Percentiles rank a stretch among this genome's conserved stretches.
These are phyloP conservation scores for Drosophila recens DNA, from an alignment of 2,888 invertebrate genomes.

Conservation along the genomic window DNA sequence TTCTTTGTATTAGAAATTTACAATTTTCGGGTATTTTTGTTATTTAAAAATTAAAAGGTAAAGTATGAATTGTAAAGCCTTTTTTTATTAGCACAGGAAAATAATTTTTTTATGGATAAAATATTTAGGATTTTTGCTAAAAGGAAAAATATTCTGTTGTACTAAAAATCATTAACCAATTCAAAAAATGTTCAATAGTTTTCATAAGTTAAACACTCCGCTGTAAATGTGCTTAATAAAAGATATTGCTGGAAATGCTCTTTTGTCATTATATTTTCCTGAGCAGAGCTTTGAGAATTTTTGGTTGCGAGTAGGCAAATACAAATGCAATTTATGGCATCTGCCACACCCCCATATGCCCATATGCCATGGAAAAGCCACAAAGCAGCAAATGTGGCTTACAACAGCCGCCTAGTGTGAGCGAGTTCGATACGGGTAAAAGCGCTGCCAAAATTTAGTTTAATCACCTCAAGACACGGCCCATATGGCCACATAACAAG, in stretches of 20 bases:
- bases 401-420: constrained; percentile 39
- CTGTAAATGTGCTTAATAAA: not conserved
- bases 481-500: constrained; percentile 55
- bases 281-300: constrained; percentile 19
- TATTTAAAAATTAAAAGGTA: no score
- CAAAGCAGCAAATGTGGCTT: constrained; percentile 50
- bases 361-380: not conserved
- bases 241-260: not conserved
- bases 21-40: no score
- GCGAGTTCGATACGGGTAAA: constrained; percentile 50
- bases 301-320: constrained; percentile 15
- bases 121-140: no score
- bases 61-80: no score
- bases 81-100: no score
- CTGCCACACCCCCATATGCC: constrained; percentile 52
- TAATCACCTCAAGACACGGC: constrained; percentile 74
- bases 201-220: not conserved
- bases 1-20: no score
- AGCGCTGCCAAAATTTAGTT: constrained; percentile 77
- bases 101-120: no score
- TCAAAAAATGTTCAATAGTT: not conserved
- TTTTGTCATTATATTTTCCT: not conserved
- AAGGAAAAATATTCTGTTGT: no score
- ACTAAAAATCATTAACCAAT: no score
- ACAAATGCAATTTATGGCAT: constrained; percentile 60